Conservation (phyloP, 2,888 invertebrate genomes). For the Epinotia ramella region DNA sequence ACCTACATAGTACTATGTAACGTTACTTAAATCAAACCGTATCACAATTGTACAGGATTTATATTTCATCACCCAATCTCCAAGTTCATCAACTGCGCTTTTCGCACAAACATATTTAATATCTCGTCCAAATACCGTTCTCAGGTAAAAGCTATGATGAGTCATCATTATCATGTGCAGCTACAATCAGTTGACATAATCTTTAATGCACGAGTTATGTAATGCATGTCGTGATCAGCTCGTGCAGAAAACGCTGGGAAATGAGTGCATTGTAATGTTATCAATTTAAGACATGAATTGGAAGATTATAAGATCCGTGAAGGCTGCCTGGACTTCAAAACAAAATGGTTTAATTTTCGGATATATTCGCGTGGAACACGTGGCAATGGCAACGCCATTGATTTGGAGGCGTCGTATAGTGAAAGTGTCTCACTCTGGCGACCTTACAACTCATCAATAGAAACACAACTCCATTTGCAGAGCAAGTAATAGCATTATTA, state of each 20-base stretch:
- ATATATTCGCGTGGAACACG: no score
- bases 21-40: neutral
- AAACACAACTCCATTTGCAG: no score
- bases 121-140: constrained; percentile 7
- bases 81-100: constrained; percentile 4
- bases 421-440: no score
- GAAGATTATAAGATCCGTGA: no score
- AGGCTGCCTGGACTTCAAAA: no score
- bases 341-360: no score
- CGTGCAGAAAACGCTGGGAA: neutral
- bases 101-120: neutral
- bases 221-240: constrained; percentile 6
- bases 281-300: neutral
- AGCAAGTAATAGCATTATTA: no score
- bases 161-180: neutral
- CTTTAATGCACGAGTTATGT: constrained; percentile 6
- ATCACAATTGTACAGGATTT: neutral
- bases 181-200: neutral
- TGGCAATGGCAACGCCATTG: no score
- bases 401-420: no score
- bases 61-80: neutral
- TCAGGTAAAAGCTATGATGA: constrained; percentile 4
- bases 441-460: no score
- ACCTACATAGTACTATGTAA: no score
- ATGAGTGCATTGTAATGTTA: neutral